Conservation (phyloP, 2,797 vertebrate genomes). For the Falco concolor region DNA sequence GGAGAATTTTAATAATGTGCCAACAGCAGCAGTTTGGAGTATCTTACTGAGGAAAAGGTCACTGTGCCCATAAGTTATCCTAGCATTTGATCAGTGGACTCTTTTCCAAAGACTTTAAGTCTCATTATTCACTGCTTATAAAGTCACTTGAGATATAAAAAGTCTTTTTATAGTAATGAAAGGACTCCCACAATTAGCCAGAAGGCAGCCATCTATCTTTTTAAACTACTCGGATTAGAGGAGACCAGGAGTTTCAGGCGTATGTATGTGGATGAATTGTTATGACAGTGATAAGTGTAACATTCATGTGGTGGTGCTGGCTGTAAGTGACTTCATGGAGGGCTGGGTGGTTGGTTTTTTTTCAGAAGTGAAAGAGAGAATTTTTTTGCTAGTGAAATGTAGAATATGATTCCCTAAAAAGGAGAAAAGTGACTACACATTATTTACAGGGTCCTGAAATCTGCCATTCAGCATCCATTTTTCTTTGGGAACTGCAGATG, state of each 20-base stretch:
- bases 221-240: slow-evolving; percentile 63
- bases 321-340: neutral
- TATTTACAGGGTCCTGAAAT: neutral
- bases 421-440: neutral
- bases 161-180: slow-evolving; percentile 73
- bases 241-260: slow-evolving; percentile 51
- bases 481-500: slow-evolving; percentile 4
- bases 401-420: neutral
- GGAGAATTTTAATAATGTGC: slow-evolving; percentile 66
- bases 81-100: slow-evolving; percentile 68
- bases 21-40: slow-evolving; percentile 63
- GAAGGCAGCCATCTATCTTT: slow-evolving; percentile 78
- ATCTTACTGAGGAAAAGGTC: slow-evolving; percentile 71
- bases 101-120: slow-evolving; percentile 60
- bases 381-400: neutral
- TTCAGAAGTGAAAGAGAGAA: neutral
- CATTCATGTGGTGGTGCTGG: neutral
- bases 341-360: neutral
- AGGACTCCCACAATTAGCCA: slow-evolving; percentile 76
- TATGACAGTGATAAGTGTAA: slow-evolving; percentile 70
- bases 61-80: slow-evolving; percentile 67
- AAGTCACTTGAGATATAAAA: slow-evolving; percentile 75
- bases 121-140: slow-evolving; percentile 74
- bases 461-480: neutral
- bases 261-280: slow-evolving; percentile 63